phyloP scores from a whole-genome alignment of 2,797 vertebrate species.

The Cyclura pinguis region DNA sequence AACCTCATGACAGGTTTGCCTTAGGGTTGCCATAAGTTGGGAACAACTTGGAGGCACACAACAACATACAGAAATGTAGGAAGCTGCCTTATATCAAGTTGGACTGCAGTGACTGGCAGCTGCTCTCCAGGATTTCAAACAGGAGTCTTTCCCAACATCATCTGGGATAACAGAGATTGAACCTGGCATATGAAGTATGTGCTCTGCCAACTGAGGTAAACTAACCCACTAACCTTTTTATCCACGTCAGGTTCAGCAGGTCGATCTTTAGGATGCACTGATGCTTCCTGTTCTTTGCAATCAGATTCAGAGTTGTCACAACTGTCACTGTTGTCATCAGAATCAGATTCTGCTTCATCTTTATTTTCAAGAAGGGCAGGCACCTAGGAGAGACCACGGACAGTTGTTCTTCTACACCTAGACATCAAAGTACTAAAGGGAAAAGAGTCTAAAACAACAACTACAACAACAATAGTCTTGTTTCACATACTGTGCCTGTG shows the following conservation, averaged over 20 bases:
- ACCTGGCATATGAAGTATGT: not conserved
- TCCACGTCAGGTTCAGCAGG: conserved; percentile 72
- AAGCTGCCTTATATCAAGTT: not conserved
- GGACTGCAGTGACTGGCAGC: not conserved
- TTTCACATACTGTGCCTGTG: not conserved
- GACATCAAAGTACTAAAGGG: not conserved
- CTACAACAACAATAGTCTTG: not conserved
- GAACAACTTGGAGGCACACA: too few species aligned
- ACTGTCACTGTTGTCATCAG: conserved; percentile 57
- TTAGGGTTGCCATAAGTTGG: too few species aligned
- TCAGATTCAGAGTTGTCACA: conserved; percentile 63
- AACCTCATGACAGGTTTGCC: too few species aligned
- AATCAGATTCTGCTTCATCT: conserved; percentile 71
- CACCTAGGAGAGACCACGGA: conserved; percentile 78
- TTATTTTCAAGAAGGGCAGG: conserved; percentile 88
- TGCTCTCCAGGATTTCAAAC: not conserved
- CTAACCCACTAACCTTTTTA: conserved; percentile 86
- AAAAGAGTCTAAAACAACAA: conserved; percentile 9
- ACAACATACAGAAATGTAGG: not conserved
- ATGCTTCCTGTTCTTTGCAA: conserved; percentile 74
- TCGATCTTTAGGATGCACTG: conserved; percentile 66
- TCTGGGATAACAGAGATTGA: not conserved
- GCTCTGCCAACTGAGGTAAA: not conserved
- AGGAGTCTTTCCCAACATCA: not conserved
- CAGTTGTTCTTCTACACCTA: not conserved